These are phyloP conservation scores for Micrasema longulum DNA, from an alignment of 1,140 invertebrate species.

Conservation along the genomic window DNA sequence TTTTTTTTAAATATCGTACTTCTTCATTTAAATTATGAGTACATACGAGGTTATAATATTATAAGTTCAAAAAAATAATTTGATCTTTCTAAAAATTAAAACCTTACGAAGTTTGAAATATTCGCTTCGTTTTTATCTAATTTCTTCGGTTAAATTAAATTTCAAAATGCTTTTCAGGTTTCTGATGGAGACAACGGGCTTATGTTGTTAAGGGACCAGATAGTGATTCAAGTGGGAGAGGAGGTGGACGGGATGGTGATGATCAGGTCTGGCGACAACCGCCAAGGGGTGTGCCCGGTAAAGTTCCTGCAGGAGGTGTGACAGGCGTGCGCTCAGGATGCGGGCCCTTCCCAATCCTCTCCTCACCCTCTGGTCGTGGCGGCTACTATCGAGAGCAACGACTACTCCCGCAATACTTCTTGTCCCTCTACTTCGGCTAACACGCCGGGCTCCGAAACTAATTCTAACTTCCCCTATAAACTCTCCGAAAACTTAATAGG, in stretches of 20 bases:
- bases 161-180: constrained; percentile 68
- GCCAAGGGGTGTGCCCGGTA: constrained; percentile 84
- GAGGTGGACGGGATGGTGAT: constrained; percentile 93
- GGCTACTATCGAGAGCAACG: constrained; percentile 14
- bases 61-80: no score
- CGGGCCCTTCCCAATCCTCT: constrained; percentile 21
- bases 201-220: constrained; percentile 76
- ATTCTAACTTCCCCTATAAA: constrained; percentile 44
- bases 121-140: no score
- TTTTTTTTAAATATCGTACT: no score
- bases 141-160: no score
- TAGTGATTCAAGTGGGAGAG: constrained; percentile 87
- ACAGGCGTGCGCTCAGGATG: constrained; percentile 63
- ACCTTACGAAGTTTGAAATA: no score
- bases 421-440: constrained; percentile 25
- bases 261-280: constrained; percentile 89
- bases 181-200: constrained; percentile 73
- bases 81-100: no score
- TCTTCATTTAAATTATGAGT: no score
- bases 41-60: no score
- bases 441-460: constrained; percentile 40
- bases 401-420: constrained; percentile 20
- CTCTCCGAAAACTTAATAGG: constrained; percentile 44
- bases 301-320: constrained; percentile 89
- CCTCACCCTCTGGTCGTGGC: neutral